A percentile compares a stretch with the other conserved stretches of the same genome.
Evolutionary conservation across 2,113 vertebrate genomes (phyloP).

Genomic region (Xiphophorus couchianus): DNA sequence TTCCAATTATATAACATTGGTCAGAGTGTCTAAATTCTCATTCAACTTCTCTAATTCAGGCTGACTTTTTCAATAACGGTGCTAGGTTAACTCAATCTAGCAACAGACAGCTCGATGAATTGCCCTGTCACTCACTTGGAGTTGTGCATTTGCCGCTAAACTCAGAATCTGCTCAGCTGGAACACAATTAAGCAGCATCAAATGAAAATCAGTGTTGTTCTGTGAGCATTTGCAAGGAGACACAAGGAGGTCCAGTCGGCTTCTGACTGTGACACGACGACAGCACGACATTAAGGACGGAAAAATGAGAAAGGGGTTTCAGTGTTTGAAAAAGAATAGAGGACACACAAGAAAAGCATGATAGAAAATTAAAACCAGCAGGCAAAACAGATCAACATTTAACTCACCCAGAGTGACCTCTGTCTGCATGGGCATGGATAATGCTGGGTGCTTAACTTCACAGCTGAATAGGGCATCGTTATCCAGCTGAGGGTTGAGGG

Average conservation of each 20-base stretch:
- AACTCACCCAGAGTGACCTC: constrained; percentile 93
- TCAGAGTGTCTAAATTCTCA: constrained; percentile 68
- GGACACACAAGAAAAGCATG: constrained; percentile 9
- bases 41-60: constrained; percentile 75
- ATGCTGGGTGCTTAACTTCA: constrained; percentile 95
- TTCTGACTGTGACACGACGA: constrained; percentile 30
- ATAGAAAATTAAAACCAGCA: constrained; percentile 1
- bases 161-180: constrained; percentile 76
- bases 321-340: not conserved
- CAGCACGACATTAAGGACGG: constrained; percentile 33
- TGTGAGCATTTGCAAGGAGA: constrained; percentile 72
- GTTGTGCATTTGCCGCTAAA: constrained; percentile 68
- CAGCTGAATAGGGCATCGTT: constrained; percentile 98
- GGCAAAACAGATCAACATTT: constrained; percentile 6
- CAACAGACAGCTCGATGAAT: constrained; percentile 78
- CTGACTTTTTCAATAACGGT: constrained; percentile 80
- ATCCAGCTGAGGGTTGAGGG: constrained; percentile 94
- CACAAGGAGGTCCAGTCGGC: constrained; percentile 41
- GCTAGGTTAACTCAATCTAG: constrained; percentile 79
- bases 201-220: constrained; percentile 77
- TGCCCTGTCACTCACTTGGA: constrained; percentile 76
- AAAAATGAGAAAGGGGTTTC: constrained; percentile 13
- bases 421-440: constrained; percentile 98
- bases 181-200: constrained; percentile 77
- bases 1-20: constrained; percentile 31